Base-by-base conservation (phyloP, 2,113 vertebrate genomes). In the Zingel zingel region DNA sequence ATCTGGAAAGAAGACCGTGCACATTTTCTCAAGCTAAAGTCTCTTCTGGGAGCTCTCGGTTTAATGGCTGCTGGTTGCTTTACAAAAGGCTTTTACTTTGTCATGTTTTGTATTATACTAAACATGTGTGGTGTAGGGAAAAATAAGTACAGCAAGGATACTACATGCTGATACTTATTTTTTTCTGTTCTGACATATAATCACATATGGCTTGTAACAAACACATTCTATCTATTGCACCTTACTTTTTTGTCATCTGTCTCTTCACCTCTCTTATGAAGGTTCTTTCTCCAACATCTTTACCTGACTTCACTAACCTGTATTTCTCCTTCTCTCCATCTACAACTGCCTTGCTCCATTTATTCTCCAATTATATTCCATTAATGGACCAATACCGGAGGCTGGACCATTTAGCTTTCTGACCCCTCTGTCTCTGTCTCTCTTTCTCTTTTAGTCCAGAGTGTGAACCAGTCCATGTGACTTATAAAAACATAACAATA, bases 281-380 rank as follows among this genome's bases (percentile, higher is more conserved):
- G 51, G n/a, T 25, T 59, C 30, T 70, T 57, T 78, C 18, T 77
- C 67, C 16, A 9, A 50, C 39, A 58, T 30, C 47, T 57, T 45
- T 30, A 68, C 36, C 30, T 50, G 30, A 48, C 57, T 64, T 43
- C 21, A 19, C 36, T 69, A 64, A 71, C 51, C 58, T 53, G 48
- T 79, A 54, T 25, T 6, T 36, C 39, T 45, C 57, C 6, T 53
- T 27, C 50, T 30, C 25, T 58, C 48, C 45, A 61, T 76, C 61
- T 71, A 30, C 50, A 16, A 62, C 59, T 65, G 83, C 70, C 64
- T 77, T 59, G 86, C 50, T 77, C 79, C 82, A 83, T 83, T 90
- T 85, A 83, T 80, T 86, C 70, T 59, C 50, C 77, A 83, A 81
- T 83, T 86, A 88, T 83, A 62, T 85, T 45, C 88, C 54, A 81